A percentile compares a stretch with the other conserved stretches of the same genome.
Evolutionary conservation across 2,113 vertebrate species (phyloP).

Genomic region (Halcyon senegalensis): DNA sequence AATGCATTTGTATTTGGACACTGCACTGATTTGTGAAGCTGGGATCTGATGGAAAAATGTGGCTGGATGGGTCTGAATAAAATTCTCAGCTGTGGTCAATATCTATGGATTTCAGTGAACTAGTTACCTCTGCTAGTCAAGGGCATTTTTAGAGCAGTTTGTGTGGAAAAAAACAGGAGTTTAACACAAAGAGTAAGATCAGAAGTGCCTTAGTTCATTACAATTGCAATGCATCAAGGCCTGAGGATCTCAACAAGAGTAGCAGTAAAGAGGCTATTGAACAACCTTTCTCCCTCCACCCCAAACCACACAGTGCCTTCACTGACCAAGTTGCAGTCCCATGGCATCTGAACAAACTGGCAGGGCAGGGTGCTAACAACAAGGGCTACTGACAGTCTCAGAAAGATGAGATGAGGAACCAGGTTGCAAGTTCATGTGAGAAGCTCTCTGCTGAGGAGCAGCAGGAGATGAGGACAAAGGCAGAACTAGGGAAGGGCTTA

Average conservation of each 20-base stretch:
- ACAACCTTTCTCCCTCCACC: neutral
- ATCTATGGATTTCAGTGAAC: neutral
- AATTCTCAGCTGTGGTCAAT: neutral
- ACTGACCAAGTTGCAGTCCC: no score
- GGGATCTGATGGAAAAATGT: neutral
- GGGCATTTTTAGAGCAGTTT: neutral
- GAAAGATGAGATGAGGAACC: neutral
- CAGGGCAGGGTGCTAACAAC: neutral
- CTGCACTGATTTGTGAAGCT: neutral
- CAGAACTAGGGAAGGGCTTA: neutral
- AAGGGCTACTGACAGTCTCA: neutral
- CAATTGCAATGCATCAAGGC: neutral
- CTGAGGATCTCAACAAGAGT: neutral
- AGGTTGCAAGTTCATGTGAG: accelerated
- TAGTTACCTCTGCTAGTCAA: neutral
- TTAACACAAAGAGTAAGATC: neutral
- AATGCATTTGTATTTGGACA: neutral
- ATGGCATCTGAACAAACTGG: neutral
- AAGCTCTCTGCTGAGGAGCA: neutral
- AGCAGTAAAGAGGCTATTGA: neutral
- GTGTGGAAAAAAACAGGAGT: neutral
- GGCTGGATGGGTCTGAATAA: neutral
- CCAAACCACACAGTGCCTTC: neutral
- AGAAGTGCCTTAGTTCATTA: neutral
- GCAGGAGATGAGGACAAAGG: neutral